Conservation (phyloP, 1,140 invertebrate species). For the Papilio helenus region DNA sequence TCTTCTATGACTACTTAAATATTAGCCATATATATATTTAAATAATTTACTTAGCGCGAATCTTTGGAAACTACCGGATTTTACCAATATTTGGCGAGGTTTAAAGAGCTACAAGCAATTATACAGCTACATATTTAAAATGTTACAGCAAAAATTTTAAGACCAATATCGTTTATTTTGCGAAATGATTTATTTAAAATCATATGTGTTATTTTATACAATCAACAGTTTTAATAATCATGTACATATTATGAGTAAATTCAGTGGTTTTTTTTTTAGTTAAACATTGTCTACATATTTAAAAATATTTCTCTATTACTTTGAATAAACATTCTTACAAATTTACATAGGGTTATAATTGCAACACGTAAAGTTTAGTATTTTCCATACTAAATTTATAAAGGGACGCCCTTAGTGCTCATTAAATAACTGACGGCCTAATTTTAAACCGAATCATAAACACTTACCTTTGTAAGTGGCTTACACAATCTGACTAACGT, state of each 20-base stretch:
- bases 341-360: not conserved
- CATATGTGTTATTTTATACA: not conserved
- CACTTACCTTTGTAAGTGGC: too few species aligned
- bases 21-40: constrained; percentile 56
- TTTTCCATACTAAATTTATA: not conserved
- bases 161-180: not conserved
- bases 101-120: constrained; percentile 35
- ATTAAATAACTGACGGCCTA: not conserved
- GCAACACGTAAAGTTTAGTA: not conserved
- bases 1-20: constrained; percentile 66
- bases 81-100: constrained; percentile 23
- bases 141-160: not conserved
- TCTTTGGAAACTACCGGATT: not conserved
- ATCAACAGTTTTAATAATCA: not conserved
- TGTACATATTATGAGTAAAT: not conserved
- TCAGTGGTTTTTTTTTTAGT: not conserved
- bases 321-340: not conserved
- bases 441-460: too few species aligned
- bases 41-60: constrained; percentile 31
- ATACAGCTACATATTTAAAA: constrained; percentile 22
- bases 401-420: not conserved
- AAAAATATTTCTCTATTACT: not conserved
- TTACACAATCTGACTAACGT: too few species aligned
- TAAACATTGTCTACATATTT: not conserved
- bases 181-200: constrained; percentile 7